A percentile compares a stretch with the other conserved stretches of the same genome.
These are phyloP conservation scores for Drosophila santomea DNA, from an alignment of 1,140 invertebrate genomes.

Conservation along the genomic window DNA sequence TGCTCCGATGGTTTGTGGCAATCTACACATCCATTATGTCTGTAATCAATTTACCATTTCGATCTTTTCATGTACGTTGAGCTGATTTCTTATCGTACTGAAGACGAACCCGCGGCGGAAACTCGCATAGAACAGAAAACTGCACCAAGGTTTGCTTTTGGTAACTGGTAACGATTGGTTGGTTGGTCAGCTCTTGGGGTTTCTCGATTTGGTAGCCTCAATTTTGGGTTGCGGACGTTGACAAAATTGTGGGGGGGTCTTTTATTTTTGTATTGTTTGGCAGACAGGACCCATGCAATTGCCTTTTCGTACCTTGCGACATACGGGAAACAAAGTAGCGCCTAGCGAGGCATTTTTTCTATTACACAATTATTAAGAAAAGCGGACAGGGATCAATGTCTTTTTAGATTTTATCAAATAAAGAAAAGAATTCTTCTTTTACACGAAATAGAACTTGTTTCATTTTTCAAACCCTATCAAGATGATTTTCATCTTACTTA, in stretches of 20 bases:
- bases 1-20: conserved; percentile 44
- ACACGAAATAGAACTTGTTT: conserved; percentile 3
- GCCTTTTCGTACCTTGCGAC: not conserved
- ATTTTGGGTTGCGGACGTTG: conserved; percentile 5
- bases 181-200: conserved; percentile 7
- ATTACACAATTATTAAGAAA: not conserved
- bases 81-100: conserved; percentile 45
- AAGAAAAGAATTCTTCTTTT: not conserved
- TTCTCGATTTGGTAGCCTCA: not conserved
- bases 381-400: not conserved
- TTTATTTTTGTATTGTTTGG: conserved; percentile 24
- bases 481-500: too few species aligned
- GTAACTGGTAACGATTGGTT: conserved; percentile 37
- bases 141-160: conserved; percentile 65
- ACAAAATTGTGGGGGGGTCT: not conserved
- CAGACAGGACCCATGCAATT: not conserved
- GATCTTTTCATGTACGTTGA: conserved; percentile 69
- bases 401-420: conserved; percentile 5
- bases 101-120: conserved; percentile 41
- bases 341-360: not conserved
- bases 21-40: conserved; percentile 39
- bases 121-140: conserved; percentile 26
- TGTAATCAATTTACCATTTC: conserved; percentile 68
- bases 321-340: not conserved
- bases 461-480: not conserved